Evolutionary conservation across 2,888 invertebrate species (phyloP), one percentile per base, ranked within the genome.

Genomic region (Diaperis boleti): DNA sequence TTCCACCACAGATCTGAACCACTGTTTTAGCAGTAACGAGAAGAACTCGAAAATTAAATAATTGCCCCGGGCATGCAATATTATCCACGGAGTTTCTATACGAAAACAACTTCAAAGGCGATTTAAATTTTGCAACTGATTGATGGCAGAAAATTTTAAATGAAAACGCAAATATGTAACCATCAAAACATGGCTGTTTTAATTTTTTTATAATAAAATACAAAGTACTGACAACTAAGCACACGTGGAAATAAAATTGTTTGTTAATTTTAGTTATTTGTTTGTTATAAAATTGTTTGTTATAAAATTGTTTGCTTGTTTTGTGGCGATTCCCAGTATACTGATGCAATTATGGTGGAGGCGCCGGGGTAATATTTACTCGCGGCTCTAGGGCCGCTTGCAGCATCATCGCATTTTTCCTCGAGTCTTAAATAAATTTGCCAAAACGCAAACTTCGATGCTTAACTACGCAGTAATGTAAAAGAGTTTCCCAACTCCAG

Each of bases 21-120:
- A 18, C 35, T 49, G 6, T 49, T 49, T 18, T 17, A 11, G 11
- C 8, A 49, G 33, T 49, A 49, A 33, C 35, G 31, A 49, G 14
- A 33, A 49, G 15, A 49, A 49, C 10, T n/a, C 13, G 22, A 7
- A 47, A 29, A 22, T 47, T 14, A 29, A 33, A 33, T 33, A 33
- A 33, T 33, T 10, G 33, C 11, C 33, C 11, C 2, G n/a, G 11
- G 33, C 33, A 33, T 33, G 33, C 33, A 33, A 33, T 5, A 33
- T 13, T 33, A 33, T 11, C 33, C 11, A n/a, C 11, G 33, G 10
- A 13, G 33, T 3, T 33, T 33, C 33, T 3, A 33, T 33, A 33
- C n/a, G 1, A 33, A 33, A 33, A 33, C 33, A 13, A 33, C 11
- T 4, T 33, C 11, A 2, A 1, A 26, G 26, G 33, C 2, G 5